Conservation (phyloP, 2,888 invertebrate species). For the Dorcus parallelipipedus region DNA sequence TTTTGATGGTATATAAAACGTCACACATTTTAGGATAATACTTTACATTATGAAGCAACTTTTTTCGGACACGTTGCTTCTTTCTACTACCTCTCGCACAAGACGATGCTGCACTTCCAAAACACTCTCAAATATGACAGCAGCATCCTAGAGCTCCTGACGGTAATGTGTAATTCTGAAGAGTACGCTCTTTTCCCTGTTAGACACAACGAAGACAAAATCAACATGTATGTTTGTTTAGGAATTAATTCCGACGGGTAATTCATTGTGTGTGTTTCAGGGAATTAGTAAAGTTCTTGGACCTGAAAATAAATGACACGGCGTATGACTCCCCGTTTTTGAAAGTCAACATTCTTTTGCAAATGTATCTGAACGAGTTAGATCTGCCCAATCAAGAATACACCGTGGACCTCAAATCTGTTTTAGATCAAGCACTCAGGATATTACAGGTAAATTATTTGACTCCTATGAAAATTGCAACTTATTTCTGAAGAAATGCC, state of each 20-base stretch:
- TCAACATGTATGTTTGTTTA: conserved; percentile 69
- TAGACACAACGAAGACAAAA: conserved; percentile 93
- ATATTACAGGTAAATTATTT: conserved; percentile 72
- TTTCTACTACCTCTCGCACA: conserved; percentile 93
- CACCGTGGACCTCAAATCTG: conserved; percentile 92
- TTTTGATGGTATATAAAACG: too few species aligned
- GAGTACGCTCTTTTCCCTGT: conserved; percentile 95
- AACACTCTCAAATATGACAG: conserved; percentile 63
- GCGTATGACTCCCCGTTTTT: conserved; percentile 89
- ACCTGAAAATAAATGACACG: conserved; percentile 62
- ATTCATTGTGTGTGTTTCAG: conserved; percentile 50
- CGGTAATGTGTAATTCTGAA: conserved; percentile 76
- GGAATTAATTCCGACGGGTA: not conserved
- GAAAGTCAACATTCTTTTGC: conserved; percentile 89
- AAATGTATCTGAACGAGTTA: conserved; percentile 87
- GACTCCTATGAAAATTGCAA: not conserved
- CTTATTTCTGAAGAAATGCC: conserved; percentile 72
- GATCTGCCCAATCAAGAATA: conserved; percentile 90
- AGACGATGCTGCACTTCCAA: conserved; percentile 83
- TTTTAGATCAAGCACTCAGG: conserved; percentile 92
- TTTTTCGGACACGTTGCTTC: conserved; percentile 92
- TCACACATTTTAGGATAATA: conserved; percentile 15
- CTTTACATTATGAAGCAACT: conserved; percentile 56
- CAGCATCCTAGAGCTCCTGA: conserved; percentile 68
- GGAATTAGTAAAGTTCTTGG: conserved; percentile 78